A percentile compares a stretch with the other conserved stretches of the same genome.
These are phyloP conservation scores for Tenthredo distinguenda DNA, from an alignment of 2,888 invertebrate species.

Conservation along the genomic window DNA sequence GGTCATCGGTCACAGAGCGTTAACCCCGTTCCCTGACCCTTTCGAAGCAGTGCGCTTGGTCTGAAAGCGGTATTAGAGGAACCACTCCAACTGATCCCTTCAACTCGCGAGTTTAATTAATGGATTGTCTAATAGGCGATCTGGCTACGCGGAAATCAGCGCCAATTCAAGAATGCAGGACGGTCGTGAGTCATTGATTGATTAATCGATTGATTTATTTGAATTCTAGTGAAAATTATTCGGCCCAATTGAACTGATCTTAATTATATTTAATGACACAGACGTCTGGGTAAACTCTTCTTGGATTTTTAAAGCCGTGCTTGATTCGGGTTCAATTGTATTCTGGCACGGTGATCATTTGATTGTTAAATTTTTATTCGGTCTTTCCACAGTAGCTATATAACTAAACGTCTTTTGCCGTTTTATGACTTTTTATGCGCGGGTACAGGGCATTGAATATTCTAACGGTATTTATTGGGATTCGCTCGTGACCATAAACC, in stretches of 20 bases:
- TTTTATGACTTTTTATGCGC: constrained; percentile 9
- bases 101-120: constrained; percentile 7
- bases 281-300: not conserved
- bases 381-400: not conserved
- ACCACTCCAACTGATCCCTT: constrained; percentile 39
- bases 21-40: not conserved
- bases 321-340: not conserved
- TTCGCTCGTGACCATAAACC: constrained; percentile 33
- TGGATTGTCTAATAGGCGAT: constrained; percentile 44
- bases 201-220: constrained; percentile 6
- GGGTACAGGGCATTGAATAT: constrained; percentile 37
- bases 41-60: not conserved
- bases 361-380: not conserved
- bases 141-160: constrained; percentile 24
- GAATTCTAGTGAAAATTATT: not conserved
- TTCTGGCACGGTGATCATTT: not conserved
- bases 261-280: constrained; percentile 3
- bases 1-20: constrained; percentile 31
- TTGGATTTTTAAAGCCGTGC: not conserved
- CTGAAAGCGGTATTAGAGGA: constrained; percentile 26
- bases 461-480: constrained; percentile 35
- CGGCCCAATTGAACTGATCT: not conserved
- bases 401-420: constrained; percentile 11
- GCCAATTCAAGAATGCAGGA: constrained; percentile 21
- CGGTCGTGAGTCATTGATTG: not conserved